A percentile compares a stretch with the other conserved stretches of the same genome.
These are phyloP conservation scores for Machimus rusticus DNA, from an alignment of 2,888 invertebrate genomes.

Conservation along the genomic window DNA sequence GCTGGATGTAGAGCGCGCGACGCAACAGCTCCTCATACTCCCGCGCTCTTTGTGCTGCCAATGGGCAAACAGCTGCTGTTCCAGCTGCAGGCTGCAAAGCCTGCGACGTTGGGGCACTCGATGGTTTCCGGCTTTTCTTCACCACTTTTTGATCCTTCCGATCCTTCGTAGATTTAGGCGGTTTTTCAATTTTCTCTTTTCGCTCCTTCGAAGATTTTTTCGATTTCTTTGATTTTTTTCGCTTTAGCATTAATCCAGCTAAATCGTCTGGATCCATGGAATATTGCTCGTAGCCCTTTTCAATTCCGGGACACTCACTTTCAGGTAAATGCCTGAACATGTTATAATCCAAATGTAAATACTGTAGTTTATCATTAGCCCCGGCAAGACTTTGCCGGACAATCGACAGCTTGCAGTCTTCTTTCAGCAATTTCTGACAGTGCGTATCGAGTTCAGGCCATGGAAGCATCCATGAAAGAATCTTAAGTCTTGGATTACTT, in stretches of 20 bases:
- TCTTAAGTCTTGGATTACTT: slow-evolving; percentile 68
- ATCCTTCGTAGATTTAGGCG: not conserved
- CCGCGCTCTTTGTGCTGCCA: not conserved
- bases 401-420: slow-evolving; percentile 58
- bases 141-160: not conserved
- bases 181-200: not conserved
- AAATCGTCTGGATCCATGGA: slow-evolving; percentile 41
- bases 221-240: not conserved
- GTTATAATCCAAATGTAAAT: slow-evolving; percentile 70
- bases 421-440: slow-evolving; percentile 64
- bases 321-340: slow-evolving; percentile 68
- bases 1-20: not conserved
- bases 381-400: slow-evolving; percentile 42
- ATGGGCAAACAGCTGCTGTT: not conserved
- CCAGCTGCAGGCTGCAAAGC: not conserved
- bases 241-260: not conserved
- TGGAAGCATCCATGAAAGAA: slow-evolving; percentile 68
- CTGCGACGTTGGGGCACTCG: not conserved
- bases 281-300: slow-evolving; percentile 50
- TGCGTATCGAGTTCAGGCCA: slow-evolving; percentile 67
- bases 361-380: slow-evolving; percentile 62
- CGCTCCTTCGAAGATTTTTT: not conserved
- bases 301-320: slow-evolving; percentile 50
- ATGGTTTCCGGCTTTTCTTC: not conserved
- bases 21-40: slow-evolving; percentile 4